Evolutionary conservation across 2,888 invertebrate species (phyloP), one percentile per base, ranked within the genome.

Genomic region (Muschampia plurimacula): DNA sequence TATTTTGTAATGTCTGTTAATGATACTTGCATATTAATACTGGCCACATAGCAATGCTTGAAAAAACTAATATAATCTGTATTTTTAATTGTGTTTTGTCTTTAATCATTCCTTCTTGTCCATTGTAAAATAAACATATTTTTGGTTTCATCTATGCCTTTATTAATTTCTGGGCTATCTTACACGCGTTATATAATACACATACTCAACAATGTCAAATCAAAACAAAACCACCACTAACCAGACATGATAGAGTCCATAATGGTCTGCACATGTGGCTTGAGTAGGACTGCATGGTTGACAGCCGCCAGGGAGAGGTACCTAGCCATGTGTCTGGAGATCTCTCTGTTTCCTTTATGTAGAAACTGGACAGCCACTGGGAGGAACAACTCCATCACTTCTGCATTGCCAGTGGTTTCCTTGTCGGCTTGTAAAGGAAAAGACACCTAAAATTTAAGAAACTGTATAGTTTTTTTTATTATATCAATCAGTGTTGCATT

Each of bases 231-330:
- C 12, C 28, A 67, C 12, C 28, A 41, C 36, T 62, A 72, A 97
- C 97, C 97, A 83, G 97, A 96, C 86, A 98, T 96, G 75, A 99
- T 97, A 76, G 98, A 98, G 86, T 97, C 97, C 95, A 99, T 97
- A 72, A 99, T 98, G 7, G 97, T 97, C 79, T 98, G 97, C 69
- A 98, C 97, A 87, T 98, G 98, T 12, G 97, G 97, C 79, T 98
- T 97, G 57, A 99, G 92, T 76, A 98, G 91, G 76, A 96, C 96
- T 3, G 98, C 97, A 90, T 98, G 98, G 84, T 98, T 98, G 74
- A 98, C 98, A 69, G 98, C 98, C 13, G 98, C 98, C 78, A 99
- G 92, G 0, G 98, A 98, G 67, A 99, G 95, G 89, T 99, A 99
- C 67, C 98, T 97, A 57, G 98, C 98, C 95, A 98, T 97, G 86